Evolutionary conservation across 2,797 vertebrate genomes (phyloP).

Genomic region (Melanotaenia pygmaea): DNA sequence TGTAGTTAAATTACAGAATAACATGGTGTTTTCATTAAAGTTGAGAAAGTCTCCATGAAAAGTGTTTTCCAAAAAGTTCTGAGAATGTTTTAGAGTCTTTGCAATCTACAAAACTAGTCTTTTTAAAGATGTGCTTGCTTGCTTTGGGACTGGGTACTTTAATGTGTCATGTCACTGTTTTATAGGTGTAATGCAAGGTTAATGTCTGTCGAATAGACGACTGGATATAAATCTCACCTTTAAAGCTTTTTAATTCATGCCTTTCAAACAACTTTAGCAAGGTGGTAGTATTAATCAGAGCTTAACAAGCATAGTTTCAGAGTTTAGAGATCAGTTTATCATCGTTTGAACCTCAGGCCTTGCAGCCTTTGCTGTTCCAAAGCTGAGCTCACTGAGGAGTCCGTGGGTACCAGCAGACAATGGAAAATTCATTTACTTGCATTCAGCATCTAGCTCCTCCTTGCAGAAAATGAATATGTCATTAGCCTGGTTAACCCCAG

Average conservation of each 20-base stretch:
- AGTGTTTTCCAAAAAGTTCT: no score
- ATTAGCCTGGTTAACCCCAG: constrained; percentile 71
- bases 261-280: constrained; percentile 29
- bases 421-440: constrained; percentile 62
- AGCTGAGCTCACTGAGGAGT: constrained; percentile 36
- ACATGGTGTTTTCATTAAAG: no score
- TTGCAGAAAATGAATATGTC: constrained; percentile 69
- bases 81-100: no score
- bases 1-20: no score
- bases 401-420: constrained; percentile 59
- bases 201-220: background rate
- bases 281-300: constrained; percentile 48
- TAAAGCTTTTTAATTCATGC: background rate
- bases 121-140: no score
- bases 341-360: constrained; percentile 60
- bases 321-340: constrained; percentile 54
- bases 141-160: no score
- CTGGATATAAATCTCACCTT: background rate
- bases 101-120: no score
- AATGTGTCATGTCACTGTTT: background rate
- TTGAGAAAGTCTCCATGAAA: no score
- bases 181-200: background rate
- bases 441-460: constrained; percentile 48
- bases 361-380: constrained; percentile 40
- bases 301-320: constrained; percentile 32